These are phyloP conservation scores for Caradrina kadenii DNA, from an alignment of 2,888 invertebrate genomes.

Conservation along the genomic window DNA sequence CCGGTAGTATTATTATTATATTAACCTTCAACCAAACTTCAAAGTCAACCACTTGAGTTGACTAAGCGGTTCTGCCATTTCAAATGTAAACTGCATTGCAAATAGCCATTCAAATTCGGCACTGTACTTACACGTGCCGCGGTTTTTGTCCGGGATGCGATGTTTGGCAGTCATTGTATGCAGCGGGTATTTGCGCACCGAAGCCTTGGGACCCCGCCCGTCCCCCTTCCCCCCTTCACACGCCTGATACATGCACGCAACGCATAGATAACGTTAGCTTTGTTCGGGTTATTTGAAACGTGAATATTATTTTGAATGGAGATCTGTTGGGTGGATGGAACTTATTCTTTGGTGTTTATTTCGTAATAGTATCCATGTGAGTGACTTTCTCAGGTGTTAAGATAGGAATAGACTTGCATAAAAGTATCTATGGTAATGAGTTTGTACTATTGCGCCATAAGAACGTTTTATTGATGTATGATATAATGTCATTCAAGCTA, in stretches of 20 bases:
- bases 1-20: no score
- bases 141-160: conserved; percentile 87
- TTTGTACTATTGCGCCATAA: not conserved
- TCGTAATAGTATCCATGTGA: not conserved
- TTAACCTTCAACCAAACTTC: no score
- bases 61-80: no score
- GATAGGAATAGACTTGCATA: no score
- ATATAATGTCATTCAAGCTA: not conserved
- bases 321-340: conserved; percentile 10
- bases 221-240: conserved; percentile 35
- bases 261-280: conserved; percentile 68
- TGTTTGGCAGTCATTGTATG: conserved; percentile 89
- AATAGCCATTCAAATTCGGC: conserved; percentile 73
- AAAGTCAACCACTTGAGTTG: no score
- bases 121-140: conserved; percentile 89
- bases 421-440: no score
- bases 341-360: conserved; percentile 31
- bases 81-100: conserved; percentile 63
- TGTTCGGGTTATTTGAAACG: conserved; percentile 56
- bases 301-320: conserved; percentile 55
- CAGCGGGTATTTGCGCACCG: conserved; percentile 85
- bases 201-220: conserved; percentile 64
- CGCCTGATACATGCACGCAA: conserved; percentile 73
- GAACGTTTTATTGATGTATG: not conserved
- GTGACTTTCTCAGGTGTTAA: not conserved